A percentile compares a stretch with the other conserved stretches of the same genome.
Evolutionary conservation across 2,797 vertebrate genomes (phyloP).

Genomic region (Darevskia nairensis): DNA sequence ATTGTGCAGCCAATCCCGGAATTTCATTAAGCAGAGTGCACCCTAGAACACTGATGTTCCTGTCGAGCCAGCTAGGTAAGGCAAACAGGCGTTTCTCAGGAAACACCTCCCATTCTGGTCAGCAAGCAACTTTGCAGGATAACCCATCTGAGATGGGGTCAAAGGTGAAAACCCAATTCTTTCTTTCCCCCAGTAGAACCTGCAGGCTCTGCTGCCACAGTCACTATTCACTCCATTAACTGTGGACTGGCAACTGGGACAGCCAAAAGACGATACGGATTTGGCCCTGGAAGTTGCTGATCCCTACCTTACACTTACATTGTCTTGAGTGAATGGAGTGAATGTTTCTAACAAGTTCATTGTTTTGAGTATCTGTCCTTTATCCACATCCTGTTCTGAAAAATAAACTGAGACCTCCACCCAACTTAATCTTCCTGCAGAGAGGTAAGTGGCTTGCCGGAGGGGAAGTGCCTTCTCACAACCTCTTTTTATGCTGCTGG

Average conservation of each 20-base stretch:
- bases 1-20: constrained; percentile 82
- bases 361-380: not conserved
- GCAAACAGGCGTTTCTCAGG: constrained; percentile 67
- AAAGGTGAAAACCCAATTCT: not conserved
- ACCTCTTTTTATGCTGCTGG: too few relatives aligned
- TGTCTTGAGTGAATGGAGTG: not conserved
- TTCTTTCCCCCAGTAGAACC: not conserved
- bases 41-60: constrained; percentile 75
- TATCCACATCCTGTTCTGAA: not conserved
- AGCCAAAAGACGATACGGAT: not conserved
- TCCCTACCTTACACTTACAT: not conserved
- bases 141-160: constrained; percentile 21
- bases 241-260: not conserved
- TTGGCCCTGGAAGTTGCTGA: not conserved
- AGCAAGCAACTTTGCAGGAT: constrained; percentile 63
- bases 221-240: not conserved
- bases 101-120: constrained; percentile 66
- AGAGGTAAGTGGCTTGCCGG: not conserved
- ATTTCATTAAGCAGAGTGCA: constrained; percentile 81
- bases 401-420: not conserved
- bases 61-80: constrained; percentile 72
- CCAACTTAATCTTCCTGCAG: too few relatives aligned
- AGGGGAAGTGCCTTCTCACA: not conserved
- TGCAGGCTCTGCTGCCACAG: not conserved
- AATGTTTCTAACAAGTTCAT: not conserved